These are phyloP conservation scores for Gorsachius magnificus DNA, from an alignment of 2,797 vertebrate genomes.

Conservation along the genomic window DNA sequence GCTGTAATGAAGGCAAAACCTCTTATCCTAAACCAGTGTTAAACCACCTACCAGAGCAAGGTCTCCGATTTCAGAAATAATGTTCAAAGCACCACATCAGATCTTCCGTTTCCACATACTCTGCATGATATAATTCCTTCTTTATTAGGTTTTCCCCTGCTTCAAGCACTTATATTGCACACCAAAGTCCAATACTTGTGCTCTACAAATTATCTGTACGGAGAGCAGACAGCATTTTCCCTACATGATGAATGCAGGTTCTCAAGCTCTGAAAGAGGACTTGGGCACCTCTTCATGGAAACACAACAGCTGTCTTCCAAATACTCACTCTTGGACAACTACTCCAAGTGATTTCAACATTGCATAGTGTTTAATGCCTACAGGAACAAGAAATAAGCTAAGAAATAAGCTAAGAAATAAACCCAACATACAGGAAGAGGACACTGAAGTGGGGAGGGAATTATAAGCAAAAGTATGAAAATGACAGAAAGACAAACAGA, in stretches of 20 bases:
- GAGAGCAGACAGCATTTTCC: neutral
- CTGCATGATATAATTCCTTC: neutral
- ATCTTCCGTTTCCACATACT: neutral
- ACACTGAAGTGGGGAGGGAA: neutral
- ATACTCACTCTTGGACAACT: neutral
- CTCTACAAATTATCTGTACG: neutral
- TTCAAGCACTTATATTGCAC: neutral
- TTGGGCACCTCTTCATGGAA: neutral
- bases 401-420: neutral
- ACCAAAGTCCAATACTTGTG: neutral
- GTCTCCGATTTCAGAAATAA: neutral
- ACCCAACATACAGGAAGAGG: neutral
- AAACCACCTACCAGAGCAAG: neutral
- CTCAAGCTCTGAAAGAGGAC: neutral
- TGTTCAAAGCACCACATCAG: neutral
- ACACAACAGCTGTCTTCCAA: neutral
- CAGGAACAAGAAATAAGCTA: neutral
- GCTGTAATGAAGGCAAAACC: neutral
- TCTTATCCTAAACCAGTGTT: neutral
- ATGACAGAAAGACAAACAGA: neutral
- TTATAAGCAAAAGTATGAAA: neutral
- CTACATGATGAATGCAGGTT: neutral
- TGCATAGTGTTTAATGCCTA: neutral
- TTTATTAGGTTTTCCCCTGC: accelerated
- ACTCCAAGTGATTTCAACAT: neutral